Conservation (phyloP, 2,888 invertebrate genomes). For the Heliconius ismenius region DNA sequence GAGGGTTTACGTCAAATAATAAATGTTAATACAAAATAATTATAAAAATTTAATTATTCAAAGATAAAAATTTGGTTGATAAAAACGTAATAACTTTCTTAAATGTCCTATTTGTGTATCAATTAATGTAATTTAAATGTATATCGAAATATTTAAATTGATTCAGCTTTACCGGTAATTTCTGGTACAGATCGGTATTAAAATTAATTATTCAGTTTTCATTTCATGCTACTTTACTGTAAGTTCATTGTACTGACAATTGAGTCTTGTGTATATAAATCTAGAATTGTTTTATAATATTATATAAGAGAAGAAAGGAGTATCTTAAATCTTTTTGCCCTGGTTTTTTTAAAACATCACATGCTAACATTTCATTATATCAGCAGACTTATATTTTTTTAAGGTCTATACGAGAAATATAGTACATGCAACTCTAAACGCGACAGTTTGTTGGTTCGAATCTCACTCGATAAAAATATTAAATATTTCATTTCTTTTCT, state of each 20-base stretch:
- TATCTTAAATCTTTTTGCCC: too few species aligned
- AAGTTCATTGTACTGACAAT: constrained; percentile 2
- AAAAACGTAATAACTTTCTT: neutral
- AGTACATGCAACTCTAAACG: neutral
- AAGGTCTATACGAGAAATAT: too few species aligned
- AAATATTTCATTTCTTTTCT: neutral
- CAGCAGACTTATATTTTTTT: too few species aligned
- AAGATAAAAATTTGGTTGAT: neutral
- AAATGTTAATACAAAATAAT: neutral
- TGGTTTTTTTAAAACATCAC: too few species aligned
- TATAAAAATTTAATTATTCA: neutral
- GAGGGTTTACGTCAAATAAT: neutral
- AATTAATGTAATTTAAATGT: neutral
- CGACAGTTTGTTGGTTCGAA: neutral
- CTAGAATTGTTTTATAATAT: too few species aligned
- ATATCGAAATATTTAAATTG: neutral
- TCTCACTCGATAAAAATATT: neutral
- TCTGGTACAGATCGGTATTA: neutral
- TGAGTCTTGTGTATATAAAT: neutral
- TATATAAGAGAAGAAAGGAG: too few species aligned
- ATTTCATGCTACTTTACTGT: neutral
- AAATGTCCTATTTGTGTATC: neutral
- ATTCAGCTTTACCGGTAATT: neutral
- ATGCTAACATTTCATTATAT: too few species aligned
- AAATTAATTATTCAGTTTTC: neutral